Percentiles rank a stretch among this genome's conserved stretches.
phyloP scores from a whole-genome alignment of 2,113 vertebrate species.

The Numenius arquata region DNA sequence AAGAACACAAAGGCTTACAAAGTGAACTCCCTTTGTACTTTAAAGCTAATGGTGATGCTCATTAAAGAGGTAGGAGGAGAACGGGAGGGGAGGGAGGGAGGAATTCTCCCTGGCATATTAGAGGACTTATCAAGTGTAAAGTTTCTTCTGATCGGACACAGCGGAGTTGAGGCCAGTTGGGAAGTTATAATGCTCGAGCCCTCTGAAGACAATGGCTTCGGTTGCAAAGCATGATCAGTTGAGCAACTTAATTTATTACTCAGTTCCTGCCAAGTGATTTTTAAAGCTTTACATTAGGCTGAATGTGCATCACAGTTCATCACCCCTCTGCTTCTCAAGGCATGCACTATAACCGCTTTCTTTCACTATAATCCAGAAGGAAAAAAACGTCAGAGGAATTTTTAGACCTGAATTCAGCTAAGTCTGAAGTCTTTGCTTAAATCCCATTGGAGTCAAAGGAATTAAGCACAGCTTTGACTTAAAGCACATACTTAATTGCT shows the following conservation, averaged over 20 bases:
- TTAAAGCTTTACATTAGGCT: background rate
- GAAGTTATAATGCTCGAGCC: background rate
- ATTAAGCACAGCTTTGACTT: constrained; percentile 56
- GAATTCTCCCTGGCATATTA: background rate
- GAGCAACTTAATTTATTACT: constrained; percentile 33
- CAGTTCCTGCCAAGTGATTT: constrained; percentile 37
- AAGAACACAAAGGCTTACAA: constrained; percentile 66
- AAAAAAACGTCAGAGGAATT: background rate
- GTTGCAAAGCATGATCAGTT: background rate
- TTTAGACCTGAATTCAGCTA: constrained; percentile 47
- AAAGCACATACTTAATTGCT: constrained; percentile 39
- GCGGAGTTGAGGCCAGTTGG: background rate
- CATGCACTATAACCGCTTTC: background rate
- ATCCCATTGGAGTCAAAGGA: constrained; percentile 57
- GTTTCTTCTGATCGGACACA: background rate
- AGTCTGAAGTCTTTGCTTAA: constrained; percentile 23
- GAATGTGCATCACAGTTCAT: background rate
- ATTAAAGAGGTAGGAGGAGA: constrained; percentile 31
- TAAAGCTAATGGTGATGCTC: constrained; percentile 55
- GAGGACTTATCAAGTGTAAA: background rate
- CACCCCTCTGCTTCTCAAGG: background rate
- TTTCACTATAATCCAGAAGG: background rate
- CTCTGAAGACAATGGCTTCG: constrained; percentile 7
- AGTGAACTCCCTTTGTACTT: constrained; percentile 72
- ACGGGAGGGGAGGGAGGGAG: background rate